Evolutionary conservation across 2,888 invertebrate species (phyloP).

Genomic region (Epistrophe grossulariae): DNA sequence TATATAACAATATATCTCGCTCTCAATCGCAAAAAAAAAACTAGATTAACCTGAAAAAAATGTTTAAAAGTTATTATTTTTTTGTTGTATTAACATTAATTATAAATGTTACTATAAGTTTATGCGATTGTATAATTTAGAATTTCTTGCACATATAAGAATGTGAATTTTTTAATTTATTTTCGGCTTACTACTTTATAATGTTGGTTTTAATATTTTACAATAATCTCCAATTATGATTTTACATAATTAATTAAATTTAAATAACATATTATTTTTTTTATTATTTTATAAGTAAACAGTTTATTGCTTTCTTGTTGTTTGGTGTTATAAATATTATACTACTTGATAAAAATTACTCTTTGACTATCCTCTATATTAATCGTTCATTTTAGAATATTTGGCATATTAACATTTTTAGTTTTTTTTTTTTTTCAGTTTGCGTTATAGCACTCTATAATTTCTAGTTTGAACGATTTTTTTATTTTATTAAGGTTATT

Average conservation of each 20-base stretch:
- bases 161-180: conserved; percentile 44
- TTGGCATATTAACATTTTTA: conserved; percentile 33
- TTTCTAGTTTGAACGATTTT: conserved; percentile 46
- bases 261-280: conserved; percentile 24
- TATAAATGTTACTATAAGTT: conserved; percentile 53
- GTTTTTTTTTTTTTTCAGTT: conserved; percentile 20
- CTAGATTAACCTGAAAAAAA: background rate
- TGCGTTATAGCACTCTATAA: conserved; percentile 18
- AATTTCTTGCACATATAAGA: conserved; percentile 63
- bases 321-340: conserved; percentile 44
- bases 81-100: conserved; percentile 38
- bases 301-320: conserved; percentile 67
- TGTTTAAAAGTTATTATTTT: conserved; percentile 30
- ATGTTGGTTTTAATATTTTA: conserved; percentile 60
- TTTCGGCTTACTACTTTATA: conserved; percentile 45
- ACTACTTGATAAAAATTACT: conserved; percentile 57
- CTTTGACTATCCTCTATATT: conserved; percentile 40
- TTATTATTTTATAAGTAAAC: conserved; percentile 56
- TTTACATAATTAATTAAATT: conserved; percentile 10
- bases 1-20: conserved; percentile 12
- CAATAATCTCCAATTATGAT: conserved; percentile 40
- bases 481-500: conserved; percentile 29
- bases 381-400: conserved; percentile 48
- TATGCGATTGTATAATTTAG: conserved; percentile 73
- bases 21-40: conserved; percentile 28